Conservation (phyloP, 1,140 invertebrate species). For the Drosophila cardini region DNA sequence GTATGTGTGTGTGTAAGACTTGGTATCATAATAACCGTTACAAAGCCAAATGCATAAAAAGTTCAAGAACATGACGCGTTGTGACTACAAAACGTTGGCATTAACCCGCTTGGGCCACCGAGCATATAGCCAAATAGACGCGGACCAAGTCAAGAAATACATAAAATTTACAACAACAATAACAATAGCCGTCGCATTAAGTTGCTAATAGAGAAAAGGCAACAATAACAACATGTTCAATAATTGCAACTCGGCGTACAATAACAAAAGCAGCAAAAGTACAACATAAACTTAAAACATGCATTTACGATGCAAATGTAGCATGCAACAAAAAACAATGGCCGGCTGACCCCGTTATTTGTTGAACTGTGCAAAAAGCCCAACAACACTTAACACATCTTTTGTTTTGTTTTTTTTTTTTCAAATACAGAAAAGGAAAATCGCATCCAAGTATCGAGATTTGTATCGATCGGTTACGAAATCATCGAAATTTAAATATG, state of each 20-base stretch:
- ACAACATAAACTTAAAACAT: conserved; percentile 26
- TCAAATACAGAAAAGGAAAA: conserved; percentile 40
- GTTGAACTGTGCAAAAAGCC: conserved; percentile 70
- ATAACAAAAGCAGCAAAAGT: conserved; percentile 29
- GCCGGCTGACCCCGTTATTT: conserved; percentile 78
- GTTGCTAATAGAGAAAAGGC: conserved; percentile 46
- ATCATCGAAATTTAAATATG: conserved; percentile 2
- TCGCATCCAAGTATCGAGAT: conserved; percentile 34
- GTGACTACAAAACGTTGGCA: conserved; percentile 39
- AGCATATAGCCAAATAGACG: conserved; percentile 29
- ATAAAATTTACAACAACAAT: conserved; percentile 39
- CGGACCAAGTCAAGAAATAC: conserved; percentile 28
- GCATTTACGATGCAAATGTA: conserved; percentile 58
- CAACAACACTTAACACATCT: conserved; percentile 34
- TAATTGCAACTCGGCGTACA: conserved; percentile 40
- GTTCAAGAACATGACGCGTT: conserved; percentile 53
- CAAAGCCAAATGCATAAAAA: conserved; percentile 37
- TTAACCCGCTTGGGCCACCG: conserved; percentile 49
- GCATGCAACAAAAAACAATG: conserved; percentile 74
- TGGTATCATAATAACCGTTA: conserved; percentile 44
- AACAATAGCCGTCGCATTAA: conserved; percentile 45
- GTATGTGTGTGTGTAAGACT: conserved; percentile 20
- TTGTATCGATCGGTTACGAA: not conserved
- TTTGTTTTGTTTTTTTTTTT: conserved; percentile 3
- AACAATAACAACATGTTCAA: conserved; percentile 30